Evolutionary conservation across 2,888 invertebrate species (phyloP).

Genomic region (Esperia sulphurella): DNA sequence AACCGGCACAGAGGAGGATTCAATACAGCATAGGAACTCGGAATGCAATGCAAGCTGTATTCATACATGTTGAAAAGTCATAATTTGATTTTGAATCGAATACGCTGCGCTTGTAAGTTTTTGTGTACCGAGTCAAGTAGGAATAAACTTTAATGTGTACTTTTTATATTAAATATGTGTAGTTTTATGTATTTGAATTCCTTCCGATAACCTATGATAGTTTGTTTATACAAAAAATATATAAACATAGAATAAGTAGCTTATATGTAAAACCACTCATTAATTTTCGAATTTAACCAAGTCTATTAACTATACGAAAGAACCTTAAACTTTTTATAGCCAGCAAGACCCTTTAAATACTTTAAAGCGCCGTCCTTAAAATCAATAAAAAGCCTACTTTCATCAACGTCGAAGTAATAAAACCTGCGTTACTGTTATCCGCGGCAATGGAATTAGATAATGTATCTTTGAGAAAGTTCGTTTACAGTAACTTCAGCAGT

Average conservation of each 20-base stretch:
- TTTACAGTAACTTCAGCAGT: slow-evolving; percentile 46
- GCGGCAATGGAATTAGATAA: slow-evolving; percentile 66
- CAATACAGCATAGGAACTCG: slow-evolving; percentile 64
- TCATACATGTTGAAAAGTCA: slow-evolving; percentile 68
- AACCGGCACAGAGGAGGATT: slow-evolving; percentile 45
- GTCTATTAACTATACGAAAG: slow-evolving; percentile 48
- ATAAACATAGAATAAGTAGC: background rate
- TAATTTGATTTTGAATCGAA: slow-evolving; percentile 70
- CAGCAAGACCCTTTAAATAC: slow-evolving; percentile 65
- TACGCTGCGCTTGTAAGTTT: slow-evolving; percentile 47
- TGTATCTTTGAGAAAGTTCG: slow-evolving; percentile 61
- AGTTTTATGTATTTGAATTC: too few species aligned
- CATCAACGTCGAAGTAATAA: slow-evolving; percentile 70
- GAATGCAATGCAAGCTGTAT: slow-evolving; percentile 57
- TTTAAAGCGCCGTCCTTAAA: slow-evolving; percentile 66
- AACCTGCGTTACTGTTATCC: slow-evolving; percentile 69
- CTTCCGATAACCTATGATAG: too few species aligned
- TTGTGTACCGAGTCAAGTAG: slow-evolving; percentile 48
- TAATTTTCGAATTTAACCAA: slow-evolving; percentile 38
- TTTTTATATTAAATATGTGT: background rate
- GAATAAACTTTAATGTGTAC: background rate
- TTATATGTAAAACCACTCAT: slow-evolving; percentile 3
- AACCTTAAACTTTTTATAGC: slow-evolving; percentile 62
- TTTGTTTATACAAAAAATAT: too few species aligned
- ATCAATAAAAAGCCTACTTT: slow-evolving; percentile 73